A percentile compares a stretch with the other conserved stretches of the same genome.
phyloP scores from a whole-genome alignment of 2,888 invertebrate genomes.

The Cylloceria caligata region DNA sequence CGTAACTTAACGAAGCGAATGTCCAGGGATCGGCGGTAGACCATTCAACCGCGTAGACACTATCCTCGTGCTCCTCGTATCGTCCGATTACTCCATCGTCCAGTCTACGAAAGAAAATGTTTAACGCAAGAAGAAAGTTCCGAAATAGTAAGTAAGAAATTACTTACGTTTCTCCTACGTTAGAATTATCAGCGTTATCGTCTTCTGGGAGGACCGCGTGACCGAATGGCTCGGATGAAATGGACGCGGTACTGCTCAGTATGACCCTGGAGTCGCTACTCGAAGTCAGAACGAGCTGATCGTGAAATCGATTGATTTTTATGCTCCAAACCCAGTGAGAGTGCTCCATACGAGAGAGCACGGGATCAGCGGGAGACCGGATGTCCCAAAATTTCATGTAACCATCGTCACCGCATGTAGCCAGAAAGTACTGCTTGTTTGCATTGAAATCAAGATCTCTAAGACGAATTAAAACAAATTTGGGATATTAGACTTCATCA shows the following conservation, averaged over 20 bases:
- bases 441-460: slow-evolving; percentile 98
- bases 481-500: not conserved
- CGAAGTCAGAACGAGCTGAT: slow-evolving; percentile 96
- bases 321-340: slow-evolving; percentile 98
- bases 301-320: slow-evolving; percentile 98
- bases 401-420: slow-evolving; percentile 98
- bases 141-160: not conserved
- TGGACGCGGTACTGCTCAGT: slow-evolving; percentile 93
- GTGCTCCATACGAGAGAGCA: slow-evolving; percentile 93
- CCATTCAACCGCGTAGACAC: slow-evolving; percentile 99
- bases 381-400: slow-evolving; percentile 98
- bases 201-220: slow-evolving; percentile 85
- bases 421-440: slow-evolving; percentile 97
- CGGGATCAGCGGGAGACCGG: slow-evolving; percentile 91
- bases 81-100: slow-evolving; percentile 96
- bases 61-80: slow-evolving; percentile 99
- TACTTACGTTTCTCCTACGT: slow-evolving; percentile 84
- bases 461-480: slow-evolving; percentile 24
- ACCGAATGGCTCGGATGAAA: slow-evolving; percentile 92
- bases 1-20: slow-evolving; percentile 99
- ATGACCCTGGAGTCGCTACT: slow-evolving; percentile 98
- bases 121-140: not conserved
- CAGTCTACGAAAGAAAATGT: slow-evolving; percentile 84
- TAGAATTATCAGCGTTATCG: slow-evolving; percentile 73
- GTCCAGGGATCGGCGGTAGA: slow-evolving; percentile 99